These are phyloP conservation scores for Bubo bubo DNA, from an alignment of 2,113 vertebrate species.

Conservation along the genomic window DNA sequence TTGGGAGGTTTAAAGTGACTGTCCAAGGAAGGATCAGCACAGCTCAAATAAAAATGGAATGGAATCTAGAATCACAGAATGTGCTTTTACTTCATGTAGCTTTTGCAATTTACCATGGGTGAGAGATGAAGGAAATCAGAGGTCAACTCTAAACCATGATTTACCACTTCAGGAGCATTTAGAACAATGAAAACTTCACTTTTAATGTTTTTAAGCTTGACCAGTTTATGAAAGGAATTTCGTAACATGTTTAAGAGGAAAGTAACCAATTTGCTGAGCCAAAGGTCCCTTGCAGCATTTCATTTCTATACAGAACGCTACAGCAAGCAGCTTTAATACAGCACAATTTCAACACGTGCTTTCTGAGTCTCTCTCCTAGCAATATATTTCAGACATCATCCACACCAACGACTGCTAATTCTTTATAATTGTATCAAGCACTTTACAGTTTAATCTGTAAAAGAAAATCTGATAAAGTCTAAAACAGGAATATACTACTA, in stretches of 20 bases:
- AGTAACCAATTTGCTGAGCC: neutral
- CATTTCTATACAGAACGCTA: neutral
- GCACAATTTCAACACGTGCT: neutral
- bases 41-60: neutral
- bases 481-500: neutral
- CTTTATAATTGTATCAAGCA: neutral
- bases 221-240: neutral
- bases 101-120: neutral
- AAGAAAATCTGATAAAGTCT: neutral
- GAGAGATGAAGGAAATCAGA: neutral
- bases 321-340: neutral
- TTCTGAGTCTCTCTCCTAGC: neutral
- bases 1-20: neutral
- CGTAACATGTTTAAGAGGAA: neutral
- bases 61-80: neutral
- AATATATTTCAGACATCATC: neutral
- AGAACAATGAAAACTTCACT: neutral
- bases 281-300: neutral
- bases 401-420: neutral
- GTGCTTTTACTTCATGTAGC: neutral
- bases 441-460: neutral
- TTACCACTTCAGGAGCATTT: neutral
- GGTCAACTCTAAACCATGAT: neutral
- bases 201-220: neutral
- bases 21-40: neutral